Evolutionary conservation across 2,888 invertebrate species (phyloP).

Genomic region (Machimus rusticus): DNA sequence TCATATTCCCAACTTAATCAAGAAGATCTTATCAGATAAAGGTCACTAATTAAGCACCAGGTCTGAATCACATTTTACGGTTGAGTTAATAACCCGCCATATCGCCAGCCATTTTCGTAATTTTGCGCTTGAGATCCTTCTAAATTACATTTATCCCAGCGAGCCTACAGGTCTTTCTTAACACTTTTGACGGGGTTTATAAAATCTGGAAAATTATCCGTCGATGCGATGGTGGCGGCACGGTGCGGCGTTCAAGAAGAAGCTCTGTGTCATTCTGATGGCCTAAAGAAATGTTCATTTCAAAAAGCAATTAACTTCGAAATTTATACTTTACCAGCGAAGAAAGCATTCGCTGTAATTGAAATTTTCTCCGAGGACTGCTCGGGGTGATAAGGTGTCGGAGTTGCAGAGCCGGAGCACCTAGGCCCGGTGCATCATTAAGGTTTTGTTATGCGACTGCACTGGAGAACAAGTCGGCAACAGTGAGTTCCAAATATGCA

Average conservation of each 20-base stretch:
- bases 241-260: too few relatives aligned
- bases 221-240: background rate
- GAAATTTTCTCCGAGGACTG: background rate
- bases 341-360: constrained; percentile 11
- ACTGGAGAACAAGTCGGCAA: background rate
- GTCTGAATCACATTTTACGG: constrained; percentile 3
- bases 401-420: background rate
- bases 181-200: background rate
- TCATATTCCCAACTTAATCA: background rate
- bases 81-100: constrained; percentile 5
- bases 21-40: constrained; percentile 8
- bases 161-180: background rate
- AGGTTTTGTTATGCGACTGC: background rate
- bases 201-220: constrained; percentile 1
- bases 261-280: background rate
- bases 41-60: background rate
- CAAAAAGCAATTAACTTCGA: constrained; percentile 26
- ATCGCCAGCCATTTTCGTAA: background rate
- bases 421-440: background rate
- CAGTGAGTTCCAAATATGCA: background rate
- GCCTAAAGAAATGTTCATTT: constrained; percentile 18
- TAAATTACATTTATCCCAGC: background rate
- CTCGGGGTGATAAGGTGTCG: background rate
- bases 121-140: background rate
- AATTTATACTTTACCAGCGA: background rate